Evolutionary conservation across 2,888 invertebrate species (phyloP), one percentile per base, ranked within the genome.

Genomic region (Octonoba sinensis): DNA sequence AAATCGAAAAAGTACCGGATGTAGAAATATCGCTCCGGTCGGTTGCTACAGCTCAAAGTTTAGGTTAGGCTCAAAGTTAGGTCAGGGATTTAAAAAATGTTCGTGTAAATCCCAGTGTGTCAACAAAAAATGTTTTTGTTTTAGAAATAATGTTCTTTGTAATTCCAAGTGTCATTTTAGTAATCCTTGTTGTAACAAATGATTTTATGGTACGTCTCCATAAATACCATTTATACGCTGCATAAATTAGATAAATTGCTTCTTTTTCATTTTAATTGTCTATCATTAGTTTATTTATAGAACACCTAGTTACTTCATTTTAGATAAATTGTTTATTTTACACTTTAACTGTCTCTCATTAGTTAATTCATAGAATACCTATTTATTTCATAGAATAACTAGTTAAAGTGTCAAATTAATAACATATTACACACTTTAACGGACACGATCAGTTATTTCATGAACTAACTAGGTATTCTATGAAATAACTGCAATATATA

Each of bases 401-500:
- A 75, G 75, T 73, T 73, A 54, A 75, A 67, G 60, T 67, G 60
- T 75, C 75, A 67, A 75, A 67, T 67, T 67, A 75, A n/a, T 75
- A 75, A 60, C 67, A 67, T 75, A 75, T 75, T 75, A 67, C 66
- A 66, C 75, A 60, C 75, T 75, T 75, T 75, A 75, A 75, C 75
- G 75, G 66, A 67, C 60, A 75, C 76, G 62, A 76, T 76, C 76
- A 77, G 57, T 77, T 70, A 70, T 77, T 77, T 70, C 77, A 77
- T 70, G 70, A 27, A 77, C 64, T 77, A 77, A 70, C 70, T 77
- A 70, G 70, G 56, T 64, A 77, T 77, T 77, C 77, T 77, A 70
- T 76, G 56, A 76, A 76, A 69, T 76, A 76, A 76, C 76, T 76
- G 69, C 69, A 69, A 69, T 76, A 76, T 70, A 76, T 76, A 76